Evolutionary conservation across 1,140 invertebrate genomes (phyloP).

Genomic region (Sitophilus oryzae): DNA sequence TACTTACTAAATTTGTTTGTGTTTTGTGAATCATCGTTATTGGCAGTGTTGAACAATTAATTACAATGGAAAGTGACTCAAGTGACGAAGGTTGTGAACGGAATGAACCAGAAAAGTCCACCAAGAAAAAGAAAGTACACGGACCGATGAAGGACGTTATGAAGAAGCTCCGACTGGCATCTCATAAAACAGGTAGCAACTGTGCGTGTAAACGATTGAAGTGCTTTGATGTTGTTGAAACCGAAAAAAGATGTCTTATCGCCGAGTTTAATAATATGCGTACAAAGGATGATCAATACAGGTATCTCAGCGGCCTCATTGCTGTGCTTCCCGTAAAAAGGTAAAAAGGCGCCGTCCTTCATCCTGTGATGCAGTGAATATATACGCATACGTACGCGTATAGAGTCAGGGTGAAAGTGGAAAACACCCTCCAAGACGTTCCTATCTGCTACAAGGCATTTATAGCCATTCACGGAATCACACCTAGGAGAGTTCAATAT

Average conservation of each 20-base stretch:
- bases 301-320: neutral
- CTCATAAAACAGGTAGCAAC: neutral
- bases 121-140: no score
- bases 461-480: constrained; percentile 1
- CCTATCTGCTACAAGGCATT: constrained; percentile 10
- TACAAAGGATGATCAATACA: neutral
- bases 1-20: constrained; percentile 5
- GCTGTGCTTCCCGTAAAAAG: constrained; percentile 1
- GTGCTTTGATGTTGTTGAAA: constrained; percentile 5
- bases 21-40: constrained; percentile 3
- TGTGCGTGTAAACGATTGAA: constrained; percentile 2
- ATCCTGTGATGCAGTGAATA: no score
- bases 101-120: no score
- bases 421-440: constrained; percentile 3
- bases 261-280: constrained; percentile 3
- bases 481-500: constrained; percentile 4
- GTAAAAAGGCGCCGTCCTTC: neutral
- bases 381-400: constrained; percentile 2
- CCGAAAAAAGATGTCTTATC: neutral
- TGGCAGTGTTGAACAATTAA: constrained; percentile 3
- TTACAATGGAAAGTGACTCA: no score
- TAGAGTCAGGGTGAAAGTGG: constrained; percentile 2
- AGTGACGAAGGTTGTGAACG: no score
- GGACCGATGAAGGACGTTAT: no score
- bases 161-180: no score